These are phyloP conservation scores for Teleogryllus occipitalis DNA, from an alignment of 1,140 invertebrate genomes.

Conservation along the genomic window DNA sequence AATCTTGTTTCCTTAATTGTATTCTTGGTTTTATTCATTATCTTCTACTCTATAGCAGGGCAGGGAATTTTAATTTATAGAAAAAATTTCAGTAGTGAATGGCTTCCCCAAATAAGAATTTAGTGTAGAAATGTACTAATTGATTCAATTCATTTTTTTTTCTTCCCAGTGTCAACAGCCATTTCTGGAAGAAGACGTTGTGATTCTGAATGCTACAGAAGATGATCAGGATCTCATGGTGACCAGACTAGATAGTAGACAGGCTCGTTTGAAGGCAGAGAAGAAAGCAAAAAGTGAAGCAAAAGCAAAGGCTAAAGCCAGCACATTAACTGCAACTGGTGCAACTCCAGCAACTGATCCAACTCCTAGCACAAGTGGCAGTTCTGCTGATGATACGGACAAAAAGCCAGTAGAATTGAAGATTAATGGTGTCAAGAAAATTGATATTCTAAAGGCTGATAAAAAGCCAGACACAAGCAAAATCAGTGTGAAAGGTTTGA, in stretches of 20 bases:
- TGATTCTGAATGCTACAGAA: slow-evolving; percentile 77
- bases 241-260: slow-evolving; percentile 52
- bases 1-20: too few relatives aligned
- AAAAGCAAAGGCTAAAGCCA: slow-evolving; percentile 27
- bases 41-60: too few relatives aligned
- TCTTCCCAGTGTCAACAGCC: slow-evolving; percentile 60
- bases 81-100: too few relatives aligned
- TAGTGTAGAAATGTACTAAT: too few relatives aligned
- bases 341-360: neutral
- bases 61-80: too few relatives aligned
- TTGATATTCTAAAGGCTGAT: slow-evolving; percentile 21
- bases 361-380: neutral
- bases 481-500: neutral
- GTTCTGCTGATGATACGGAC: neutral
- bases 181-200: slow-evolving; percentile 68
- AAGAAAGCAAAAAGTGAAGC: slow-evolving; percentile 57
- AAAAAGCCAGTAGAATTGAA: neutral
- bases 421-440: slow-evolving; percentile 17
- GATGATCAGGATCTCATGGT: slow-evolving; percentile 65
- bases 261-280: slow-evolving; percentile 54
- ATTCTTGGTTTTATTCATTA: too few relatives aligned
- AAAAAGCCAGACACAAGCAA: neutral
- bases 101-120: too few relatives aligned
- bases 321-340: slow-evolving; percentile 16
- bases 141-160: neutral